These are phyloP conservation scores for Amphiduros pacificus DNA, from an alignment of 2,888 invertebrate species.

Conservation along the genomic window DNA sequence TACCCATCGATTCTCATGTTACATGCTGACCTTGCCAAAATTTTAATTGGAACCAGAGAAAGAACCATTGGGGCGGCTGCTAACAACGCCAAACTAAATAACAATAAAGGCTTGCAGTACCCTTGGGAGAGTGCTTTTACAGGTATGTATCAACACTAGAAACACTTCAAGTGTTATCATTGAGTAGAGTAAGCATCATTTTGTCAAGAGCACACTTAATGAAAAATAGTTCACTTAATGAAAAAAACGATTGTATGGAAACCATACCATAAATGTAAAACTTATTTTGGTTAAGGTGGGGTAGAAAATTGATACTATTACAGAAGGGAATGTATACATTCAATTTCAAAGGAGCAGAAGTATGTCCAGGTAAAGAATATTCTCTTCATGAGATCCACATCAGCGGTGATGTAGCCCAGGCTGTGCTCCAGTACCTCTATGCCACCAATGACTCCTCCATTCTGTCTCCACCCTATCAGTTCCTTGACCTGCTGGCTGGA, in stretches of 20 bases:
- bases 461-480: conserved; percentile 4
- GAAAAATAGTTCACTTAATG: no score
- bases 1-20: conserved; percentile 50
- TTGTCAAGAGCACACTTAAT: no score
- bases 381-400: conserved; percentile 31
- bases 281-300: no score
- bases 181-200: no score
- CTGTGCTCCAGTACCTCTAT: conserved; percentile 35
- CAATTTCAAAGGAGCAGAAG: conserved; percentile 29
- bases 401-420: conserved; percentile 36
- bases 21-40: conserved; percentile 41
- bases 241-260: no score
- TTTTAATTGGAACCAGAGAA: conserved; percentile 43
- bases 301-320: no score
- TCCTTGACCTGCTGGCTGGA: conserved; percentile 20
- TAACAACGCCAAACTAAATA: conserved; percentile 38
- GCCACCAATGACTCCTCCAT: conserved; percentile 28
- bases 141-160: conserved; percentile 35
- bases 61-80: conserved; percentile 44
- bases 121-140: conserved; percentile 57
- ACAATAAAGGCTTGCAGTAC: conserved; percentile 47
- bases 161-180: no score
- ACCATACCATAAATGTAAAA: no score
- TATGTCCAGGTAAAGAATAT: conserved; percentile 19
- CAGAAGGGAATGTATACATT: no score